These are phyloP conservation scores for Smutsia temminckii DNA, from an alignment of 2,797 vertebrate genomes.

Conservation along the genomic window DNA sequence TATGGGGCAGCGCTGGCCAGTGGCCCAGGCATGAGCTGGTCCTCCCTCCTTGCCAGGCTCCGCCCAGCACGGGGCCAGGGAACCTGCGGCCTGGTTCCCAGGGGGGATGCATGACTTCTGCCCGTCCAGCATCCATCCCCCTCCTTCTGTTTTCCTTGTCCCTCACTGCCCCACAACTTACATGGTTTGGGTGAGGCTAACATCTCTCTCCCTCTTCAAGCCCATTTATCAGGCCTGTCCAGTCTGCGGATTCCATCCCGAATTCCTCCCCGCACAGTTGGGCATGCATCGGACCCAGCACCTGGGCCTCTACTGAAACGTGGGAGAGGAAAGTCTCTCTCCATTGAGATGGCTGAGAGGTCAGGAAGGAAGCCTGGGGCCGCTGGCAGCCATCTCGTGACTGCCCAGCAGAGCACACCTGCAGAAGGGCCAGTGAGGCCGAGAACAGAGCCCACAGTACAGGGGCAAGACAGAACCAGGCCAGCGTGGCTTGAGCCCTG, in stretches of 20 bases:
- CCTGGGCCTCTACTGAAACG: not conserved
- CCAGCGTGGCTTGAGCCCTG: not conserved
- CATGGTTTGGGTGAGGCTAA: not conserved
- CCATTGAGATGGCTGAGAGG: not conserved
- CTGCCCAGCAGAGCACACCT: not conserved
- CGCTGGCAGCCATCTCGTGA: not conserved
- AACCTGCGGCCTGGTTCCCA: not conserved
- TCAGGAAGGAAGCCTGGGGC: not conserved
- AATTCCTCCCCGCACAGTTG: not conserved
- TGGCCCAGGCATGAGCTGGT: not conserved
- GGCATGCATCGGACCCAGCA: not conserved
- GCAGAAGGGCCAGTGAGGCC: not conserved
- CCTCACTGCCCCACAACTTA: not conserved
- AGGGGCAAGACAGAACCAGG: not conserved
- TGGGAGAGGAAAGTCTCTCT: not conserved
- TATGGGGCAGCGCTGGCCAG: not conserved
- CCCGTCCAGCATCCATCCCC: not conserved
- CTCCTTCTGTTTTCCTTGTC: not conserved
- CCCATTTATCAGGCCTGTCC: not conserved
- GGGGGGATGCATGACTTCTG: not conserved
- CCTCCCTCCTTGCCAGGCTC: not conserved
- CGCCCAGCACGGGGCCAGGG: not conserved
- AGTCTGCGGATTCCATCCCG: not conserved
- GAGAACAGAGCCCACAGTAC: not conserved
- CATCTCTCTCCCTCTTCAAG: not conserved